These are phyloP conservation scores for Hiodon tergisus DNA, from an alignment of 2,113 vertebrate genomes.

Conservation along the genomic window DNA sequence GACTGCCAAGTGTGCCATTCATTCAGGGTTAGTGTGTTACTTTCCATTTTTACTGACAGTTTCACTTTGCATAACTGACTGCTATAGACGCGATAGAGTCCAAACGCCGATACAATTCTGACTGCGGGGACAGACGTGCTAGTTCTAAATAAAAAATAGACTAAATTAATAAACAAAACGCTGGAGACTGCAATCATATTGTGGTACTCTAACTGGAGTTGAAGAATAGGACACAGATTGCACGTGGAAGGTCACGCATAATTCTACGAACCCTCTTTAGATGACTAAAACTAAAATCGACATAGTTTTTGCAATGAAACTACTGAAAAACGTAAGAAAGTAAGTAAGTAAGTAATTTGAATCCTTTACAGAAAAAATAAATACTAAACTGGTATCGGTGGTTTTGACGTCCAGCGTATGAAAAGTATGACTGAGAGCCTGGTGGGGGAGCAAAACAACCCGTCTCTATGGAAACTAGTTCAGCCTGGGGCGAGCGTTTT, in stretches of 20 bases:
- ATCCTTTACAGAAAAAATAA: not conserved
- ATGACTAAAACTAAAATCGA: not conserved
- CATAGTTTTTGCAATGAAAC: too few species aligned
- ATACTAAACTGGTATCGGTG: not conserved
- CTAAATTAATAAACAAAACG: not conserved
- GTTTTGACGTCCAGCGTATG: not conserved
- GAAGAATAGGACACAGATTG: not conserved
- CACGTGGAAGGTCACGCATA: not conserved
- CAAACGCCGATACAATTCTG: not conserved
- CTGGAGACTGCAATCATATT: not conserved
- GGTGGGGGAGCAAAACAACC: slow-evolving; percentile 57
- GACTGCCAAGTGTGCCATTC: too few species aligned
- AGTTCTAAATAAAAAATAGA: not conserved
- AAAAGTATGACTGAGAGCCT: not conserved
- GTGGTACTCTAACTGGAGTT: not conserved
- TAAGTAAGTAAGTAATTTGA: too few species aligned
- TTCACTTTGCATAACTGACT: too few species aligned
- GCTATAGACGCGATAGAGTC: too few species aligned
- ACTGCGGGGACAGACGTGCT: not conserved
- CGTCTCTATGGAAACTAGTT: slow-evolving; percentile 60
- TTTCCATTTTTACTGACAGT: too few species aligned
- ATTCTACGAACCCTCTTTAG: not conserved
- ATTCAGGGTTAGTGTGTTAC: too few species aligned
- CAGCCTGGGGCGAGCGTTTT: slow-evolving; percentile 54
- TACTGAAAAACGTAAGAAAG: too few species aligned